Base-by-base conservation (phyloP, 2,797 vertebrate species). In the Hapalemur alaotrensis region DNA sequence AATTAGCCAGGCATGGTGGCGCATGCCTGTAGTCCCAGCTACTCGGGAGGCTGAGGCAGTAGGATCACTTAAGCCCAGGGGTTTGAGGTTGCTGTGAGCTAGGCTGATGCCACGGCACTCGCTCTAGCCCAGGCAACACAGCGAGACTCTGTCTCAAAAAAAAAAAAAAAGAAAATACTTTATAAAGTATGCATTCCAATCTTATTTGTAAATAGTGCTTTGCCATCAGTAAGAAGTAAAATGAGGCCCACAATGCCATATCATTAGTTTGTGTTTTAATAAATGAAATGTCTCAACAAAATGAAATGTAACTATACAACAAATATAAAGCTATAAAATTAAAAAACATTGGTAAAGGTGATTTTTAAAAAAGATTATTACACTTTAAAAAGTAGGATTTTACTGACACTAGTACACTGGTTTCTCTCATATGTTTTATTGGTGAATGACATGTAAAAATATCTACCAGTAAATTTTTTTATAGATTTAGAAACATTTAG, bases 381-480 rank as follows among this genome's bases (percentile, higher is more conserved):
- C 8, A 93, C 65, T 14, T 80, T 61, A 82, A 84, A 28, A 50
- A 22, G 30, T 73, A 17, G 5, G 11, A 92, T n/a, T 91, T 81
- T 73, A 89, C 35, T 85, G 43, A 32, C 54, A 57, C 2, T 23
- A 79, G 18, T n/a, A 17, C 20, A 72, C 25, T 70, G 25, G 2
- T 67, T 93, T 67, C 81, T 78, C 73, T 97, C 28, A 38, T 95
- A 65, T 69, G 28, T 50, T 92, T 91, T 88, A 54, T 38, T 54
- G 30, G 48, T 63, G 30, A 93, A 82, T 75, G 46, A 48, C 3
- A 72, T 38, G 35, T 6, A 38, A 82, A 91, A 72, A 28, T 69
- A 83, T 50, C n/a, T 94, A 87, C 35, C 52, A 72, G 41, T 90
- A 75, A n/a, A 43, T 30, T 61, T 92, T 89, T 86, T 32, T 79